Evolutionary conservation across 1,140 invertebrate genomes (phyloP).

Genomic region (Drosophila ohnishii): DNA sequence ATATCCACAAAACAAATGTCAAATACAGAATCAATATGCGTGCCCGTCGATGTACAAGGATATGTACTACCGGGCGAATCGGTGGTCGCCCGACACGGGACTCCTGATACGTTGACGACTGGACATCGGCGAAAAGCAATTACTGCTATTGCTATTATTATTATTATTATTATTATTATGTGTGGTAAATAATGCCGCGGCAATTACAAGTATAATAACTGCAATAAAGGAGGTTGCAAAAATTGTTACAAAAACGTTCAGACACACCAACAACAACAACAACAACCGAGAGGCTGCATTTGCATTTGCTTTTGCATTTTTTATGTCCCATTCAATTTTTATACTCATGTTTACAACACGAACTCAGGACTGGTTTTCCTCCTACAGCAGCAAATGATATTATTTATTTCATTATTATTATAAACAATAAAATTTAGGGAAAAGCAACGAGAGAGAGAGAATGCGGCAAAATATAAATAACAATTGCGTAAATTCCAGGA

Average conservation of each 20-base stretch:
- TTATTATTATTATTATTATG: conserved; percentile 26
- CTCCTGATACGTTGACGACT: conserved; percentile 80
- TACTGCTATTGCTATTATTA: conserved; percentile 31
- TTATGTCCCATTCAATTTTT: conserved; percentile 61
- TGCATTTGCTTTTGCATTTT: conserved; percentile 45
- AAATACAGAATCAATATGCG: conserved; percentile 84
- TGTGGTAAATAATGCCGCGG: conserved; percentile 43
- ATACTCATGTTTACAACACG: conserved; percentile 60
- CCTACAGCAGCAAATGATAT: conserved; percentile 33
- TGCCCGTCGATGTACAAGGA: conserved; percentile 89
- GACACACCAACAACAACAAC: conserved; percentile 12
- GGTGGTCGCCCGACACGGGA: conserved; percentile 80
- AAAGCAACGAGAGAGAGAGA: background rate
- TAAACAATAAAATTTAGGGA: conserved; percentile 32
- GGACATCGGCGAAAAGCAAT: conserved; percentile 27
- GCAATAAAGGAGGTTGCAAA: conserved; percentile 21
- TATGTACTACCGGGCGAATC: conserved; percentile 86
- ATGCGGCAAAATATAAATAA: conserved; percentile 13
- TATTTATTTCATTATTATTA: conserved; percentile 52
- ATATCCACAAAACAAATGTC: background rate
- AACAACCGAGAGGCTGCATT: conserved; percentile 43
- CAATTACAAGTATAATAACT: conserved; percentile 47
- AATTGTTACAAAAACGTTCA: conserved; percentile 19
- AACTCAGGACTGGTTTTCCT: conserved; percentile 66
- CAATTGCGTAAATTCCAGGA: conserved; percentile 29